phyloP scores from a whole-genome alignment of 2,797 vertebrate species.

The Euphonia xanthogaster region DNA sequence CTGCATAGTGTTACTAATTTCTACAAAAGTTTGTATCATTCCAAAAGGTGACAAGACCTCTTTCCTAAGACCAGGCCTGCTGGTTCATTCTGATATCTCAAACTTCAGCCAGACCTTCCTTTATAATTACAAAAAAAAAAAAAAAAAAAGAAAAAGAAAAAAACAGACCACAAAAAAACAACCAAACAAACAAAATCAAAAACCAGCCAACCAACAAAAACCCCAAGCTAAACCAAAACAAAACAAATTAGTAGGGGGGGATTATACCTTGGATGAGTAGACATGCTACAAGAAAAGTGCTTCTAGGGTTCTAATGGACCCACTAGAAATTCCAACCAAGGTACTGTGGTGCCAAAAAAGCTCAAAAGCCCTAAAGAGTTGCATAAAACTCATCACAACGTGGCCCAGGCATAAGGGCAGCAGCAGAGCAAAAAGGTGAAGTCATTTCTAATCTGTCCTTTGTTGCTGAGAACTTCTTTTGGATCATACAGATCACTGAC shows the following conservation, averaged over 20 bases:
- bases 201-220: background rate
- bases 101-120: background rate
- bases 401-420: background rate
- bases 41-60: background rate
- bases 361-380: background rate
- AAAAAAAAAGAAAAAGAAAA: background rate
- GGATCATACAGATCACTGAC: fast-evolving
- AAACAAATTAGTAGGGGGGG: fast-evolving
- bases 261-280: background rate
- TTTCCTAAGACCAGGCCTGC: background rate
- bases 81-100: background rate
- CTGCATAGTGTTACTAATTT: background rate
- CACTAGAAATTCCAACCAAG: background rate
- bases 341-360: background rate
- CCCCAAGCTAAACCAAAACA: background rate
- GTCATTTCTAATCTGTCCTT: background rate
- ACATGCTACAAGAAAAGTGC: background rate
- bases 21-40: background rate
- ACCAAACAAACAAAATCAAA: background rate
- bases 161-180: background rate
- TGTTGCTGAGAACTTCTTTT: background rate
- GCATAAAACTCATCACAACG: background rate
- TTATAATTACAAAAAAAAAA: background rate
- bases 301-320: background rate
- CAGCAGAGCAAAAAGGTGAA: background rate